These are phyloP conservation scores for Cynodonichthys magdalenae DNA, from an alignment of 2,797 vertebrate genomes.

Conservation along the genomic window DNA sequence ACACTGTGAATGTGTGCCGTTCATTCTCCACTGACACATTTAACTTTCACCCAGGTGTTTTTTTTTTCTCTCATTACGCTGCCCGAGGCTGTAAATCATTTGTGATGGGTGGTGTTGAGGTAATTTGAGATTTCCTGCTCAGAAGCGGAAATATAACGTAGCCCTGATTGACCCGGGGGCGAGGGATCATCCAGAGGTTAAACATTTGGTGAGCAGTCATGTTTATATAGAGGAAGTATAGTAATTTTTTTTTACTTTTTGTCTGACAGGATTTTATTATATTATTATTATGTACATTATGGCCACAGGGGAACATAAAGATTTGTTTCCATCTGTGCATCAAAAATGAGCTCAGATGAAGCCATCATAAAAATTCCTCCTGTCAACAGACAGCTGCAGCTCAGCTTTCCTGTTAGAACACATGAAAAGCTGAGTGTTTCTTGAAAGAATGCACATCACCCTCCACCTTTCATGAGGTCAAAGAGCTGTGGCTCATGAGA, in stretches of 20 bases:
- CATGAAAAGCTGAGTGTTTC: no score
- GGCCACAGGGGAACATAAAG: conserved; percentile 51
- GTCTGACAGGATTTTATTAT: conserved; percentile 46
- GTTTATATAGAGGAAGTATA: conserved; percentile 21
- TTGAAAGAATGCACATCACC: no score
- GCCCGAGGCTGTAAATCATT: conserved; percentile 52
- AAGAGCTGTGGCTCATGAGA: no score
- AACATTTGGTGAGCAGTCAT: conserved; percentile 47
- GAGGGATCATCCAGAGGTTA: conserved; percentile 50
- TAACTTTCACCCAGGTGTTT: conserved; percentile 30
- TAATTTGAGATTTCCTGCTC: conserved; percentile 65
- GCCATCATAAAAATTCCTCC: conserved; percentile 12
- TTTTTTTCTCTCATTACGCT: conserved; percentile 25
- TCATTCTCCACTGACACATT: conserved; percentile 30
- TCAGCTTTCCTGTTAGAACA: not conserved
- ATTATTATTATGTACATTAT: conserved; percentile 36
- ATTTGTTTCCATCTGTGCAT: conserved; percentile 44
- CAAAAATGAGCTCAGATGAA: conserved; percentile 23
- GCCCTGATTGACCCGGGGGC: conserved; percentile 45
- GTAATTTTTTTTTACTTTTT: conserved; percentile 40
- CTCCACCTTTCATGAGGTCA: no score
- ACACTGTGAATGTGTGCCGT: conserved; percentile 23
- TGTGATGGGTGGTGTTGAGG: conserved; percentile 24
- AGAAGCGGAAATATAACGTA: conserved; percentile 52
- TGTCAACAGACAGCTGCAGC: not conserved